phyloP scores from a whole-genome alignment of 2,113 vertebrate species.

The Microtus richardsoni region DNA sequence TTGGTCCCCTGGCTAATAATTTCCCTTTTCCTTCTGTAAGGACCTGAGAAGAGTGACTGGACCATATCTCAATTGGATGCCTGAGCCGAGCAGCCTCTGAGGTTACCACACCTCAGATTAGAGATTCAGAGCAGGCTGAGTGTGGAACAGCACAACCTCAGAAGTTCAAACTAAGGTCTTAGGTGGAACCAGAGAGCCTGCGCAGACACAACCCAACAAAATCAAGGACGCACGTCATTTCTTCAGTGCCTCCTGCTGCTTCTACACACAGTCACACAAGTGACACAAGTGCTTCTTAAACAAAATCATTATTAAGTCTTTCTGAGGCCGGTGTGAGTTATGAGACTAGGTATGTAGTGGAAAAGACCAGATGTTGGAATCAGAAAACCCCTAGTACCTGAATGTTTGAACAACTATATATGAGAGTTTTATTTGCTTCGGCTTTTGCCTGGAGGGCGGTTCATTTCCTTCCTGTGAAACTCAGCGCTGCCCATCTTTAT shows the following conservation, averaged over 20 bases:
- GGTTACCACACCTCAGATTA: fast-evolving
- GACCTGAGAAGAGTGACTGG: not conserved
- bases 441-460: not conserved
- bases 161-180: not conserved
- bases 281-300: not conserved
- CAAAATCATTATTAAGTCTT: not conserved
- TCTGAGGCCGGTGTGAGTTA: not conserved
- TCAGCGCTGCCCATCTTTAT: not conserved
- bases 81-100: not conserved
- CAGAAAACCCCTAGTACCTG: not conserved
- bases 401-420: not conserved
- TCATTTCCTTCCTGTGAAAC: not conserved
- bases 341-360: not conserved
- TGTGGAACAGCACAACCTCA: not conserved
- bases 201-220: not conserved
- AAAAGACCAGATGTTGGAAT: not conserved
- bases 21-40: not conserved
- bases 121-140: too few species aligned
- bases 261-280: not conserved
- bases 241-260: not conserved
- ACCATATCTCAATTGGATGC: not conserved
- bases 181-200: not conserved
- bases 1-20: fast-evolving
- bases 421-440: not conserved
- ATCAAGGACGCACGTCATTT: not conserved